phyloP scores from a whole-genome alignment of 1,140 invertebrate species.

The Lucilia cuprina region DNA sequence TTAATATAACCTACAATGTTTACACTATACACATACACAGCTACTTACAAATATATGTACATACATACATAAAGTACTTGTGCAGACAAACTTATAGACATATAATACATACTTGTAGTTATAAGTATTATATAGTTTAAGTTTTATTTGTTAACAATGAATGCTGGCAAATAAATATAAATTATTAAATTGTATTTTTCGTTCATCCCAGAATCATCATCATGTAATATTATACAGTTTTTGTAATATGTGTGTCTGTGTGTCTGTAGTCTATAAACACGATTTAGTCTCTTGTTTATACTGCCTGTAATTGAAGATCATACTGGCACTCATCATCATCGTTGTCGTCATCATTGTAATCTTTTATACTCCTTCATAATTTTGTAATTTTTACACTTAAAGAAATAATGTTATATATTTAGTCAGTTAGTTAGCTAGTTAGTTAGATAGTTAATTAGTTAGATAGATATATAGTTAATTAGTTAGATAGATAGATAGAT shows the following conservation, averaged over 20 bases:
- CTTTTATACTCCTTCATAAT: slow-evolving; percentile 20
- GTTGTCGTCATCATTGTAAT: not conserved
- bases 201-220: not conserved
- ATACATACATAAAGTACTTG: too few species aligned
- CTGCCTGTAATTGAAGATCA: slow-evolving; percentile 26
- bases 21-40: not conserved
- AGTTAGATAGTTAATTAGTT: too few species aligned
- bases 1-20: not conserved
- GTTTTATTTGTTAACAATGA: not conserved
- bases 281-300: slow-evolving; percentile 18
- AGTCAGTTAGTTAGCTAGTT: too few species aligned
- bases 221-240: not conserved
- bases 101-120: too few species aligned
- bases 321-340: not conserved
- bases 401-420: not conserved
- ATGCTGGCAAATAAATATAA: not conserved
- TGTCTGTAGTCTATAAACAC: not conserved
- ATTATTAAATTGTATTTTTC: slow-evolving; percentile 1
- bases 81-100: too few species aligned
- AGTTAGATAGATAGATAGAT: too few species aligned
- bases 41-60: too few species aligned
- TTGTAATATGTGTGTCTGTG: not conserved
- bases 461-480: too few species aligned
- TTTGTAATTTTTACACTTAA: not conserved
- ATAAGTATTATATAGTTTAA: too few species aligned